These are phyloP conservation scores for Ancistrus triradiatus DNA, from an alignment of 2,113 vertebrate species.

Conservation along the genomic window DNA sequence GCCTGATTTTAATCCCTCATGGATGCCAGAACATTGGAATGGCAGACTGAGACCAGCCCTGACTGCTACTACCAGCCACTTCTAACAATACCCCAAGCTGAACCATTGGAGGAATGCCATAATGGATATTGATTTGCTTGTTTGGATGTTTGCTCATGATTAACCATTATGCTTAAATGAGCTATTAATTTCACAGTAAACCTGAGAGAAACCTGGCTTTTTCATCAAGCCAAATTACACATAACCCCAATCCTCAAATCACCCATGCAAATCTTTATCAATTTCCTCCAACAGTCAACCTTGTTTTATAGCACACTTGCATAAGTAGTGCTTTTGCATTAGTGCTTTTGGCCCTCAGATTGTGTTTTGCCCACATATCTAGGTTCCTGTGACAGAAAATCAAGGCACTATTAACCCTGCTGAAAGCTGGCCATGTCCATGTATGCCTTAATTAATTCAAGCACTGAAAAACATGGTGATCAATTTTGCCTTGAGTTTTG, in stretches of 20 bases:
- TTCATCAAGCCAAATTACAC: constrained; percentile 31
- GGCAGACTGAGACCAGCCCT: constrained; percentile 38
- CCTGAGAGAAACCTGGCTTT: constrained; percentile 2
- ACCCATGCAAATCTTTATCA: constrained; percentile 17
- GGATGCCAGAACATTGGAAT: constrained; percentile 41
- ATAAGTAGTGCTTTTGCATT: constrained; percentile 18
- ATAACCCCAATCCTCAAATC: not conserved
- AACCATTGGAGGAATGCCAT: constrained; percentile 55
- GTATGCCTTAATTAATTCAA: constrained; percentile 58
- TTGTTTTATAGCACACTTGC: constrained; percentile 16
- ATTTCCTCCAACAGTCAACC: constrained; percentile 1
- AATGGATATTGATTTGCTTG: constrained; percentile 64
- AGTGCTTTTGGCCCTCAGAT: constrained; percentile 31
- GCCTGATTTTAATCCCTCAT: constrained; percentile 12
- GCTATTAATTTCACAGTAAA: constrained; percentile 24
- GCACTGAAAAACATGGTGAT: constrained; percentile 55
- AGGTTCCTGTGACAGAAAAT: constrained; percentile 60
- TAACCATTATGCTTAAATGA: constrained; percentile 11
- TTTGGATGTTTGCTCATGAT: constrained; percentile 51
- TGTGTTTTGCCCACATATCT: constrained; percentile 50
- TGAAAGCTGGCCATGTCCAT: constrained; percentile 53
- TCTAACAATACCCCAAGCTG: constrained; percentile 50
- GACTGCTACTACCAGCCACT: constrained; percentile 30
- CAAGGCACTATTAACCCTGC: constrained; percentile 62
- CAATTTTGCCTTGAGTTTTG: constrained; percentile 48